A percentile compares a stretch with the other conserved stretches of the same genome.
Evolutionary conservation across 2,113 vertebrate species (phyloP).

Genomic region (Pelusios castaneus): DNA sequence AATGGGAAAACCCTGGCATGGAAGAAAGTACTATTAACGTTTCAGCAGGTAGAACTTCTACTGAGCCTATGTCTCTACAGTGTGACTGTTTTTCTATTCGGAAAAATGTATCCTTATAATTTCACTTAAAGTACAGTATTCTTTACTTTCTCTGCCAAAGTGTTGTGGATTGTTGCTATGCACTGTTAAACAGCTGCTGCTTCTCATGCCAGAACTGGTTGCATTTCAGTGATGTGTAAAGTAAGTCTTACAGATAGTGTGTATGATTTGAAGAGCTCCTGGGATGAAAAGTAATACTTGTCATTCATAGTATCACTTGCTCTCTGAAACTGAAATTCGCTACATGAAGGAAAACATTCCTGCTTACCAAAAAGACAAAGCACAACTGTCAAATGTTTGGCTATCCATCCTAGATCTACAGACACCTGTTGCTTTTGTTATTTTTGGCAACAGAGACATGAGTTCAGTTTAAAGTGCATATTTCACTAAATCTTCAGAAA

Average conservation of each 20-base stretch:
- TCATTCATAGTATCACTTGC: not conserved
- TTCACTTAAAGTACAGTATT: not conserved
- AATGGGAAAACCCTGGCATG: slow-evolving; percentile 55
- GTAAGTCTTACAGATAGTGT: not conserved
- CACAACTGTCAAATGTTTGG: slow-evolving; percentile 35
- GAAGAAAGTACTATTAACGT: slow-evolving; percentile 59
- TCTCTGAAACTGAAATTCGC: not conserved
- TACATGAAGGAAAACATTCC: not conserved
- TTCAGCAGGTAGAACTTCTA: rapidly evolving
- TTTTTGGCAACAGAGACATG: slow-evolving; percentile 50
- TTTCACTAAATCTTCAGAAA: slow-evolving; percentile 36
- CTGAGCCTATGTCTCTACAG: not conserved
- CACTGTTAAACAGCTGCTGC: not conserved
- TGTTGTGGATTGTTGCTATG: not conserved
- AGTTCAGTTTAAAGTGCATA: slow-evolving; percentile 28
- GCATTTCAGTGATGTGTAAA: not conserved
- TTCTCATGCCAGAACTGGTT: not conserved
- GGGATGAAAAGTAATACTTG: slow-evolving; percentile 1
- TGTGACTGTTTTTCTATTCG: not conserved
- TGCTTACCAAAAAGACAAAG: slow-evolving; percentile 26
- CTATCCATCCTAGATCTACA: slow-evolving; percentile 21
- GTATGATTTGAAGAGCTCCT: not conserved
- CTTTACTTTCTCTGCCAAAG: not conserved
- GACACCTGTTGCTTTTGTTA: slow-evolving; percentile 67
- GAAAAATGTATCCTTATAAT: not conserved